Conservation (phyloP, 2,797 vertebrate species). For the Amphiprion clarkii region DNA sequence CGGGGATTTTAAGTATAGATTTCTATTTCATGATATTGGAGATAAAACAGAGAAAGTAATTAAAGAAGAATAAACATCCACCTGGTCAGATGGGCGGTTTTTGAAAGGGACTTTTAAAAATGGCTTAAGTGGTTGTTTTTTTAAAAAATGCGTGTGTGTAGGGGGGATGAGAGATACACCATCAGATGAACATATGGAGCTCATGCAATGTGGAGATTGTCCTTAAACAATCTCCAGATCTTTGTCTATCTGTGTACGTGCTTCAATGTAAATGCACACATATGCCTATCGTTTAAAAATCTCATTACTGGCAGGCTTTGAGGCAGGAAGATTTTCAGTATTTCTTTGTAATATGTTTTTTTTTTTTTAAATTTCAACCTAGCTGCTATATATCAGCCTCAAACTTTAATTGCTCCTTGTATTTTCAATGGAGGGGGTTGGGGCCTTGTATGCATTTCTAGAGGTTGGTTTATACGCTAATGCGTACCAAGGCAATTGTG, state of each 20-base stretch:
- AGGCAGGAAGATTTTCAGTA: constrained; percentile 25
- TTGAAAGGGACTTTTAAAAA: constrained; percentile 21
- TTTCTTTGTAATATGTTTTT: constrained; percentile 13
- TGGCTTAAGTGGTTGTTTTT: constrained; percentile 29
- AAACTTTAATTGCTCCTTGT: constrained; percentile 47
- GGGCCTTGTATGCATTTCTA: constrained; percentile 22
- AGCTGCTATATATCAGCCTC: constrained; percentile 50
- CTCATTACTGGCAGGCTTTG: constrained; percentile 51
- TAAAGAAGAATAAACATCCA: constrained; percentile 77
- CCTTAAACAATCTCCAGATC: constrained; percentile 35
- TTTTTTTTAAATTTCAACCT: constrained; percentile 20
- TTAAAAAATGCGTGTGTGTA: constrained; percentile 14
- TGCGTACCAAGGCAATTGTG: constrained; percentile 48
- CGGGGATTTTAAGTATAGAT: constrained; percentile 76
- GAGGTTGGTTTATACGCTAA: constrained; percentile 49
- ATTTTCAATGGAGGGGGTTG: constrained; percentile 16
- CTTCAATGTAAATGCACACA: constrained; percentile 38
- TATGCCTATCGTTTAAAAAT: constrained; percentile 26
- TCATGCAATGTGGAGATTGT: constrained; percentile 37
- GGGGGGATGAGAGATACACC: constrained; percentile 27
- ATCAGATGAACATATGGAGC: constrained; percentile 43
- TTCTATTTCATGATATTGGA: constrained; percentile 73
- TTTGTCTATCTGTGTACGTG: constrained; percentile 19
- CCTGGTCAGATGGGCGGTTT: constrained; percentile 65
- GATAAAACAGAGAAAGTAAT: constrained; percentile 65